These are phyloP conservation scores for Panthera tigris DNA, from an alignment of 2,113 vertebrate species.

Conservation along the genomic window DNA sequence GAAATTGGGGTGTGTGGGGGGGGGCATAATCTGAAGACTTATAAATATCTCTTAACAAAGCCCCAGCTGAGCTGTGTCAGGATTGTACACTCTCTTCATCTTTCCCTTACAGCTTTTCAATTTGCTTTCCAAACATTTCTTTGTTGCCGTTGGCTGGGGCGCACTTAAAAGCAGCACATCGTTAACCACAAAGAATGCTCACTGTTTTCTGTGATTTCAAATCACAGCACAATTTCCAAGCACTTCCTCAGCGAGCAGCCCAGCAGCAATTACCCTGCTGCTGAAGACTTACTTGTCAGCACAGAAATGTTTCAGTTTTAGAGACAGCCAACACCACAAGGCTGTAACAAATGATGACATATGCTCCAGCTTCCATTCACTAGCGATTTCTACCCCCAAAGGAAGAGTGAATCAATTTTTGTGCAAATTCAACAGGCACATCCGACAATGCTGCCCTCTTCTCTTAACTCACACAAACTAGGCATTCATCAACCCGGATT, in stretches of 20 bases:
- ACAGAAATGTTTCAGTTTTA: constrained; percentile 82
- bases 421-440: constrained; percentile 78
- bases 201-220: constrained; percentile 82
- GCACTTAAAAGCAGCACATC: constrained; percentile 82
- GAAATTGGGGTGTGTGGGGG: constrained; percentile 23
- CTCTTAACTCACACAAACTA: constrained; percentile 84
- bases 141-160: constrained; percentile 82
- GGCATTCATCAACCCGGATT: constrained; percentile 85
- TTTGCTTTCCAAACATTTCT: constrained; percentile 84
- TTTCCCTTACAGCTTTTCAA: constrained; percentile 79
- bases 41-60: constrained; percentile 79
- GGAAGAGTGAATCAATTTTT: constrained; percentile 83
- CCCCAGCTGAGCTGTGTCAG: constrained; percentile 72
- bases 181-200: constrained; percentile 82
- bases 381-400: constrained; percentile 59
- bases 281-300: constrained; percentile 80
- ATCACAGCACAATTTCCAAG: constrained; percentile 76
- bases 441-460: constrained; percentile 84
- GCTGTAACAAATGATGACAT: constrained; percentile 83
- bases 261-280: constrained; percentile 79
- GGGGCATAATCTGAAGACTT: constrained; percentile 68
- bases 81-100: constrained; percentile 67
- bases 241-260: constrained; percentile 74
- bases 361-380: constrained; percentile 81
- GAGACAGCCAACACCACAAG: constrained; percentile 71